A percentile compares a stretch with the other conserved stretches of the same genome.
Evolutionary conservation across 2,888 invertebrate genomes (phyloP).

Genomic region (Altica lythri): DNA sequence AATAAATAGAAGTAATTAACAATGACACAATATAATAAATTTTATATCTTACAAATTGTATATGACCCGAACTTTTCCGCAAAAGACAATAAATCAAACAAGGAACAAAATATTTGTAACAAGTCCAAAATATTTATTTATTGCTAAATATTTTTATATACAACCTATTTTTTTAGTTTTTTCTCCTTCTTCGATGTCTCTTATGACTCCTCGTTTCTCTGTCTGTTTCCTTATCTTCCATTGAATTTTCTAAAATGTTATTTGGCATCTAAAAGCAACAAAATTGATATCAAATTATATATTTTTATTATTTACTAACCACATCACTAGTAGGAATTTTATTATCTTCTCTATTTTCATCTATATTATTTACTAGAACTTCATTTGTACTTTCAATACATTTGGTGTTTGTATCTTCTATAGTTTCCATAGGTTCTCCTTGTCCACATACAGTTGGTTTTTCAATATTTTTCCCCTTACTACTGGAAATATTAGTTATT

Average conservation of each 20-base stretch:
- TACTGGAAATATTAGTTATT: slow-evolving; percentile 7
- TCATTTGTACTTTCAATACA: slow-evolving; percentile 12
- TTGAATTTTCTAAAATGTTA: slow-evolving; percentile 11
- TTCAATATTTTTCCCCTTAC: slow-evolving; percentile 23
- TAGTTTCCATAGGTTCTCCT: slow-evolving; percentile 45
- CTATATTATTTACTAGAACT: neutral
- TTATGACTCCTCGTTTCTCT: slow-evolving; percentile 26
- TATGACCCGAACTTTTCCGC: slow-evolving; percentile 1
- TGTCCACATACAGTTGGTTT: slow-evolving; percentile 39
- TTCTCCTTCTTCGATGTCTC: slow-evolving; percentile 40
- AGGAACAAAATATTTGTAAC: neutral
- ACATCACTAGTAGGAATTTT: neutral
- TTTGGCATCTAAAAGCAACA: slow-evolving; percentile 25
- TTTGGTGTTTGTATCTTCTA: slow-evolving; percentile 5
- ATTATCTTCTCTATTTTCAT: neutral
- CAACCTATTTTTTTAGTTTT: slow-evolving; percentile 29
- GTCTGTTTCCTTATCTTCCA: slow-evolving; percentile 28
- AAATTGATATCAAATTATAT: neutral
- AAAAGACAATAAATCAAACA: slow-evolving; percentile 9
- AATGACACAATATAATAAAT: slow-evolving; percentile 20
- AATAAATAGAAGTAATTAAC: slow-evolving; percentile 19
- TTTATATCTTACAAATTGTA: slow-evolving; percentile 18
- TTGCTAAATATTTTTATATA: slow-evolving; percentile 16
- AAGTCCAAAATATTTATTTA: slow-evolving; percentile 17
- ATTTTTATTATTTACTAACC: neutral